A percentile compares a stretch with the other conserved stretches of the same genome.
Conservation (phyloP, 2,888 invertebrate genomes). For the Sthenelais limicola region DNA sequence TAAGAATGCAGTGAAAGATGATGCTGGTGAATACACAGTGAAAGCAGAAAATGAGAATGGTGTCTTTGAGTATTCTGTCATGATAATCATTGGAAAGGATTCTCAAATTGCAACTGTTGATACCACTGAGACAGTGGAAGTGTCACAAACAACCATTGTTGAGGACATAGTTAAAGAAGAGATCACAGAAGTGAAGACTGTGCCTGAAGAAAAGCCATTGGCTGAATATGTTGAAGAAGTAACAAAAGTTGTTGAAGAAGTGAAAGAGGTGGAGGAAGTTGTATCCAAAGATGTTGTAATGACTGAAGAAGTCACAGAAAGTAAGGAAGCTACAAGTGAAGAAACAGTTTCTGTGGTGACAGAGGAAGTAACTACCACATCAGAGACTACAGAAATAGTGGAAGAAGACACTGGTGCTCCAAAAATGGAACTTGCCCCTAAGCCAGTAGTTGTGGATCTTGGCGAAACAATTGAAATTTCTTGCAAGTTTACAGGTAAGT, state of each 20-base stretch:
- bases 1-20: conserved; percentile 49
- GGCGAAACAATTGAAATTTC: conserved; percentile 45
- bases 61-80: neutral
- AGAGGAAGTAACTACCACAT: neutral
- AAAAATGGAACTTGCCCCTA: conserved; percentile 33
- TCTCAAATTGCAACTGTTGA: no score
- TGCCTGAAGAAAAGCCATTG: no score
- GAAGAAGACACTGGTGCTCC: neutral
- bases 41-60: conserved; percentile 54
- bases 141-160: neutral
- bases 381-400: neutral
- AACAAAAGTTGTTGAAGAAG: neutral
- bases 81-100: no score
- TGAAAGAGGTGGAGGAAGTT: no score
- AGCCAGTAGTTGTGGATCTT: conserved; percentile 38
- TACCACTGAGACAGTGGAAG: neutral
- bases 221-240: neutral
- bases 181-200: no score
- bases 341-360: neutral
- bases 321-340: neutral
- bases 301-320: conserved; percentile 3
- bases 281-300: neutral
- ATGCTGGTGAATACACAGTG: conserved; percentile 61
- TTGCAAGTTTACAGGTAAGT: conserved; percentile 40
- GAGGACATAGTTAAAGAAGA: no score